Conservation (phyloP, 2,113 vertebrate species). For the Micronycteris hirsuta region DNA sequence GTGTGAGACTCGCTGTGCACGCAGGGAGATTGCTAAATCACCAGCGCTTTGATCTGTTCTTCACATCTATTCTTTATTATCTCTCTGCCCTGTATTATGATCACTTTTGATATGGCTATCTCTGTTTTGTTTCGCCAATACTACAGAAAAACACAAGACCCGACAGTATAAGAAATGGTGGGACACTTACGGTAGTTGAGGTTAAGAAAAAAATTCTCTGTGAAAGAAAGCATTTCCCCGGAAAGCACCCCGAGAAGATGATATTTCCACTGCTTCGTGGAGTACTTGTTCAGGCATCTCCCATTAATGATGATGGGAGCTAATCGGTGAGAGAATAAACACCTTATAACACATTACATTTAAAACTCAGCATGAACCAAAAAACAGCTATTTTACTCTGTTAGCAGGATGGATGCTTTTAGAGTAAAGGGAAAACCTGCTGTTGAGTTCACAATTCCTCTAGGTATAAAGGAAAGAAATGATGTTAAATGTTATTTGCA, state of each 20-base stretch:
- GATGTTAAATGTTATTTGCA: slow-evolving; percentile 71
- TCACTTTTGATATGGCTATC: background rate
- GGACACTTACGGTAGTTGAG: background rate
- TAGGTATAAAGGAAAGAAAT: slow-evolving; percentile 63
- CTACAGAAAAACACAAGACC: background rate
- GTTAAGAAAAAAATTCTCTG: slow-evolving; percentile 45
- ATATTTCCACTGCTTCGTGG: slow-evolving; percentile 28
- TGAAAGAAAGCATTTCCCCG: slow-evolving; percentile 45
- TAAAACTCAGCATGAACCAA: slow-evolving; percentile 70
- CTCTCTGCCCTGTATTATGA: background rate
- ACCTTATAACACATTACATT: slow-evolving; percentile 61
- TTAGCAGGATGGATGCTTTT: slow-evolving; percentile 66
- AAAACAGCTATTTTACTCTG: slow-evolving; percentile 68
- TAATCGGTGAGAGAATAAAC: slow-evolving; percentile 68
- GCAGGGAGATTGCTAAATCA: background rate
- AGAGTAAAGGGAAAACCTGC: slow-evolving; percentile 66
- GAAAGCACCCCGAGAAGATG: slow-evolving; percentile 49
- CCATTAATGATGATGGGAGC: slow-evolving; percentile 63
- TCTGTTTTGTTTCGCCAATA: slow-evolving; percentile 3
- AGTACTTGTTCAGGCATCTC: slow-evolving; percentile 42
- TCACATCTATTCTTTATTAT: slow-evolving; percentile 8
- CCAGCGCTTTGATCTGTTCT: background rate
- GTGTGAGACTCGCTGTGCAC: background rate
- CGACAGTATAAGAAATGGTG: background rate
- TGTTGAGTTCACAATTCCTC: slow-evolving; percentile 59